Percentiles rank a stretch among this genome's conserved stretches.
phyloP scores from a whole-genome alignment of 2,113 vertebrate species.

The Lasiurus cinereus region DNA sequence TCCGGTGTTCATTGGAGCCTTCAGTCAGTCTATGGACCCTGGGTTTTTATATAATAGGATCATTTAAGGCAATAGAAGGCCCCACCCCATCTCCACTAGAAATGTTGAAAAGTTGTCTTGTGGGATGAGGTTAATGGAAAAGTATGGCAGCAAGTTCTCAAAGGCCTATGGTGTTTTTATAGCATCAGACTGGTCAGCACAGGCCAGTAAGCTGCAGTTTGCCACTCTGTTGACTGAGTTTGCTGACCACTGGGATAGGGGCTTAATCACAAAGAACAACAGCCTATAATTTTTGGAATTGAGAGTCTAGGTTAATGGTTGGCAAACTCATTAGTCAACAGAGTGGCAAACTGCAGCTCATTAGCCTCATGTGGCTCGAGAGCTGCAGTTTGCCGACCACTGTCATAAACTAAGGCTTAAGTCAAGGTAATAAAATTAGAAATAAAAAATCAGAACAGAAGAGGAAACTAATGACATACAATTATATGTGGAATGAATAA shows the following conservation, averaged over 20 bases:
- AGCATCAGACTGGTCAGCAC: background rate
- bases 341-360: too few species aligned
- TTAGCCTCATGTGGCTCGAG: too few species aligned
- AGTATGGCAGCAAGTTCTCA: background rate
- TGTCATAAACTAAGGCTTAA: background rate
- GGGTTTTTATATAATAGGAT: background rate
- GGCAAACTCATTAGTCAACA: too few species aligned
- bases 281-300: too few species aligned
- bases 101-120: background rate
- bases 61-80: background rate
- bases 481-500: background rate
- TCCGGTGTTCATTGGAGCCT: too few species aligned
- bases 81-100: background rate
- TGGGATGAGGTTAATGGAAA: background rate
- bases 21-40: too few species aligned
- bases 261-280: too few species aligned
- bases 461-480: background rate
- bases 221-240: too few species aligned
- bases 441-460: background rate
- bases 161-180: rapidly evolving
- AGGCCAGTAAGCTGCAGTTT: too few species aligned
- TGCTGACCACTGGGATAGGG: too few species aligned
- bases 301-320: too few species aligned
- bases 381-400: too few species aligned
- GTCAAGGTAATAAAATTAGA: background rate